Percentiles rank a stretch among this genome's conserved stretches.
Evolutionary conservation across 2,888 invertebrate genomes (phyloP).

Genomic region (Campaea margaritaria): DNA sequence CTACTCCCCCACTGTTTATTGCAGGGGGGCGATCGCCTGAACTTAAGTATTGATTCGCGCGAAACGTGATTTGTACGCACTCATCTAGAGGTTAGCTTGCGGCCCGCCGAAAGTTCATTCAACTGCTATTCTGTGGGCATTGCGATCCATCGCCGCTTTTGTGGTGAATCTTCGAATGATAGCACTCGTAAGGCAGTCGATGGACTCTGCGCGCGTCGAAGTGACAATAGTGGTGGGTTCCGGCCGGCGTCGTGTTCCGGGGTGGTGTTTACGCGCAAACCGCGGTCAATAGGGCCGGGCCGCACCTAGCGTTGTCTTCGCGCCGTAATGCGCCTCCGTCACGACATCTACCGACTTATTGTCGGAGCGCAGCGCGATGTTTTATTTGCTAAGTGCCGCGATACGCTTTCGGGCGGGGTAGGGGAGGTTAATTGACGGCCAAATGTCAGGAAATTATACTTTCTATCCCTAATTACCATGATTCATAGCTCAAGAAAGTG

Average conservation of each 20-base stretch:
- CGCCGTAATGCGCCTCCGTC: constrained; percentile 73
- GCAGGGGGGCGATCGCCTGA: constrained; percentile 84
- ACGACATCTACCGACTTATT: constrained; percentile 80
- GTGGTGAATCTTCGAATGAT: background rate
- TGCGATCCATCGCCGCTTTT: constrained; percentile 49
- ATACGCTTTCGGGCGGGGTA: constrained; percentile 59
- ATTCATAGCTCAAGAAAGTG: constrained; percentile 35
- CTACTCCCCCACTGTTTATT: constrained; percentile 77
- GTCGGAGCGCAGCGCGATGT: constrained; percentile 62
- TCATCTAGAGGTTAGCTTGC: constrained; percentile 81
- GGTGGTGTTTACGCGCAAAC: constrained; percentile 79
- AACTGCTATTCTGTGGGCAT: constrained; percentile 43
- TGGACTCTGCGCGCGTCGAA: constrained; percentile 23
- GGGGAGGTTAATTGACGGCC: constrained; percentile 74
- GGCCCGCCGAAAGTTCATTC: constrained; percentile 63
- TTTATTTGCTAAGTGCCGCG: constrained; percentile 81
- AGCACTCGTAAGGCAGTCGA: constrained; percentile 10
- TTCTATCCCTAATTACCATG: constrained; percentile 48
- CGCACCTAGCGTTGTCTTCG: constrained; percentile 79
- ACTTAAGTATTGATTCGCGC: constrained; percentile 86
- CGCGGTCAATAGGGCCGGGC: constrained; percentile 80
- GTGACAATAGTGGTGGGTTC: constrained; percentile 49
- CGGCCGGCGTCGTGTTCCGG: constrained; percentile 49
- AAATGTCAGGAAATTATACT: constrained; percentile 71
- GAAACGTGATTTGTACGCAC: constrained; percentile 86